phyloP scores from a whole-genome alignment of 2,888 invertebrate species.

The Desoria tigrina region DNA sequence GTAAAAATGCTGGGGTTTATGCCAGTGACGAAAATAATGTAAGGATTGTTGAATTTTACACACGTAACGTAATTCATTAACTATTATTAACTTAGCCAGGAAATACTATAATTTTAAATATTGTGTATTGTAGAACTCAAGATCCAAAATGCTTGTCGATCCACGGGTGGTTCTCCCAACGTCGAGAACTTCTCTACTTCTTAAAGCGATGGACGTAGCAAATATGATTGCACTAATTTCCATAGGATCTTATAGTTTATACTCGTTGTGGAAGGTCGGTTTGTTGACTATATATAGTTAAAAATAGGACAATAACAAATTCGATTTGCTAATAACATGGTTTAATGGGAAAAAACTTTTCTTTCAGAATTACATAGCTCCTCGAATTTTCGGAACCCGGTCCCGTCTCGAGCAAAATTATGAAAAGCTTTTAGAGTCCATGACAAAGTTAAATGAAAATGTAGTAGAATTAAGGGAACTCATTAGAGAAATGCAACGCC shows the following conservation, averaged over 20 bases:
- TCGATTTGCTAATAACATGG: neutral
- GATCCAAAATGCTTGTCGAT: neutral
- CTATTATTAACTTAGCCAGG: neutral
- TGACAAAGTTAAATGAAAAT: constrained; percentile 47
- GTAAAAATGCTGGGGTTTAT: constrained; percentile 64
- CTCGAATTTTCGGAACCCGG: constrained; percentile 67
- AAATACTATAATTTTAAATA: too few relatives aligned
- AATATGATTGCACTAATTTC: constrained; percentile 74
- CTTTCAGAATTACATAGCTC: constrained; percentile 66
- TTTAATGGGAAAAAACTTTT: neutral
- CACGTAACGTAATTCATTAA: too few relatives aligned
- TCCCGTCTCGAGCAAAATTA: constrained; percentile 49
- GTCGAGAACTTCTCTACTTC: constrained; percentile 54
- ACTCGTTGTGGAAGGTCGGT: constrained; percentile 77
- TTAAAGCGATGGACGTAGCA: constrained; percentile 64
- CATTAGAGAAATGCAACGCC: constrained; percentile 41
- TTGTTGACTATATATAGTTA: too few relatives aligned
- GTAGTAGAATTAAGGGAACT: constrained; percentile 50
- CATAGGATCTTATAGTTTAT: constrained; percentile 74
- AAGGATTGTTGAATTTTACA: neutral
- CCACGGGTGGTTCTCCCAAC: neutral
- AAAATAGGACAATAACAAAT: neutral
- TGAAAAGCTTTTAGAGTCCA: constrained; percentile 46
- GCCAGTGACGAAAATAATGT: constrained; percentile 39
- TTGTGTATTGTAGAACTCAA: too few relatives aligned